phyloP scores from a whole-genome alignment of 2,797 vertebrate genomes.

The Mus minutoides region DNA sequence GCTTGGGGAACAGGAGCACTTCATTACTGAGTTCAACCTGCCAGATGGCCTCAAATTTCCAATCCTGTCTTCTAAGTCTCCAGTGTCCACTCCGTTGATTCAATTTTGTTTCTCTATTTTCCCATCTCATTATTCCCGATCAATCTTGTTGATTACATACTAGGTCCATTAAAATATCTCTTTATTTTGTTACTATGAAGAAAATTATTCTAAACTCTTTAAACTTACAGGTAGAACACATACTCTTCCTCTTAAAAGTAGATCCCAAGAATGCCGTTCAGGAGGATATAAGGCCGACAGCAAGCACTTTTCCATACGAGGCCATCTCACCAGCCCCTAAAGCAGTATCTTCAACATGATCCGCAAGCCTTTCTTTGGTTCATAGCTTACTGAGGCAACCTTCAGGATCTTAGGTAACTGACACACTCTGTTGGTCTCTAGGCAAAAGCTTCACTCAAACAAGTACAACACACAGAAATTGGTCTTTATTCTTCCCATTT shows the following conservation, averaged over 20 bases:
- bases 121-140: background rate
- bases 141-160: background rate
- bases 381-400: background rate
- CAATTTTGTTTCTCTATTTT: background rate
- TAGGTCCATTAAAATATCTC: background rate
- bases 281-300: background rate
- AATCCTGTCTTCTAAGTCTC: background rate
- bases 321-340: background rate
- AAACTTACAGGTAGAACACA: background rate
- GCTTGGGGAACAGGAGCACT: background rate
- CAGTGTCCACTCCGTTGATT: background rate
- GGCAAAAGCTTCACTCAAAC: background rate
- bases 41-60: background rate
- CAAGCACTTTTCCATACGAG: background rate
- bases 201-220: background rate
- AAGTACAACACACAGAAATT: background rate
- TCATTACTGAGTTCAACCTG: background rate
- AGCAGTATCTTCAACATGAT: background rate
- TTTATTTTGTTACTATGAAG: background rate
- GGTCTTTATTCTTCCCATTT: background rate
- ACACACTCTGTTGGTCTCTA: background rate
- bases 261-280: too few species aligned
- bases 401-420: background rate
- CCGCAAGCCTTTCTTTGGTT: background rate
- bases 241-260: background rate